phyloP scores from a whole-genome alignment of 2,888 invertebrate genomes.

The Corythucha ciliata region DNA sequence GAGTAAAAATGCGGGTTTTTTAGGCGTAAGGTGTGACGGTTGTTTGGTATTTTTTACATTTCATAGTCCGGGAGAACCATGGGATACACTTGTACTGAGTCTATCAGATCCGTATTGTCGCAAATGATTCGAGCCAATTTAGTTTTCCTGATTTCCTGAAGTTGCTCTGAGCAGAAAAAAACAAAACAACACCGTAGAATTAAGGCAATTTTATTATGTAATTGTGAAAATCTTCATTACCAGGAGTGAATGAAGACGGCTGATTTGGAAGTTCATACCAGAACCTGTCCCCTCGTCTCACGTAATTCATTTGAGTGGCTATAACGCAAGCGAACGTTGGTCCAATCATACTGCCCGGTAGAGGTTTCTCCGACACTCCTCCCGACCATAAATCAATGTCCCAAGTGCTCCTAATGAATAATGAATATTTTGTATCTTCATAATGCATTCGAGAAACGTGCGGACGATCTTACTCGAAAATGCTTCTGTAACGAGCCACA shows the following conservation, averaged over 20 bases:
- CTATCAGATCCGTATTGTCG: slow-evolving; percentile 86
- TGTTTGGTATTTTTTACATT: slow-evolving; percentile 72
- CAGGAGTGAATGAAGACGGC: slow-evolving; percentile 76
- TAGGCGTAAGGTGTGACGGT: too few species aligned
- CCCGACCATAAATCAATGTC: slow-evolving; percentile 94
- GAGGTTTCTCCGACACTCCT: slow-evolving; percentile 81
- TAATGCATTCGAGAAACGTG: neutral
- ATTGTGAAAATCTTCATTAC: slow-evolving; percentile 38
- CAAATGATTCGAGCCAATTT: slow-evolving; percentile 76
- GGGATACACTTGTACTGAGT: slow-evolving; percentile 81
- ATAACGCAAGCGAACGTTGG: slow-evolving; percentile 91
- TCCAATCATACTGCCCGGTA: slow-evolving; percentile 86
- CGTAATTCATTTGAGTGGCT: slow-evolving; percentile 84
- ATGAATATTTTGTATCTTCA: neutral
- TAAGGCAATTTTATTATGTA: neutral
- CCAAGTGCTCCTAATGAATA: slow-evolving; percentile 57
- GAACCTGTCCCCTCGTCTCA: slow-evolving; percentile 82
- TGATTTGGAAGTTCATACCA: slow-evolving; percentile 91
- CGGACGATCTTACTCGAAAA: slow-evolving; percentile 58
- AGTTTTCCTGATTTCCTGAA: slow-evolving; percentile 71
- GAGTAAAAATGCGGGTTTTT: too few species aligned
- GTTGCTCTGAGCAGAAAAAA: slow-evolving; percentile 60
- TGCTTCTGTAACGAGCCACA: slow-evolving; percentile 67
- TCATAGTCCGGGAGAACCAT: slow-evolving; percentile 89
- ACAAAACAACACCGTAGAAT: neutral